Percentiles rank a stretch among this genome's conserved stretches.
phyloP scores from a whole-genome alignment of 92 coral and sea anemone genomes.

The Bergia sp. region DNA sequence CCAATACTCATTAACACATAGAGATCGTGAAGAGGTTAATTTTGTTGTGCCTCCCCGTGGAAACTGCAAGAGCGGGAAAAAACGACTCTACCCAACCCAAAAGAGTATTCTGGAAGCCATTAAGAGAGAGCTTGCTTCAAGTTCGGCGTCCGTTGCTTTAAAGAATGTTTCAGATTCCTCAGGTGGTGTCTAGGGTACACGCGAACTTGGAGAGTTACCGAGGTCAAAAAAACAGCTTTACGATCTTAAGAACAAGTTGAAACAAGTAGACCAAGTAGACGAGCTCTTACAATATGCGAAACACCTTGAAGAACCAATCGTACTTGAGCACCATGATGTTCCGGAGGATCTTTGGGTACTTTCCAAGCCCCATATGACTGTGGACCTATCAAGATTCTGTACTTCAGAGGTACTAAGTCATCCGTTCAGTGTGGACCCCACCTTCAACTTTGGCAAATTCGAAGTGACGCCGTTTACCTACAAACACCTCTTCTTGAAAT shows the following conservation, averaged over 20 bases:
- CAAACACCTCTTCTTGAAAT: conserved; percentile 54
- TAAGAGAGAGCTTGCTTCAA: conserved; percentile 26
- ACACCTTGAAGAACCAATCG: conserved; percentile 44
- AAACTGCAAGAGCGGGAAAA: conserved; percentile 45
- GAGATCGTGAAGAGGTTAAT: conserved; percentile 35
- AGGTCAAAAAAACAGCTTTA: conserved; percentile 52
- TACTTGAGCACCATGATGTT: conserved; percentile 59
- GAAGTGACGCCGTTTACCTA: conserved; percentile 53
- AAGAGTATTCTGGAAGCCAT: conserved; percentile 51
- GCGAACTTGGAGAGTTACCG: conserved; percentile 51
- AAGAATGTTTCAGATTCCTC: conserved; percentile 37
- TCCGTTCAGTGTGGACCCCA: conserved; percentile 43
- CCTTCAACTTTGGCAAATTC: conserved; percentile 54
- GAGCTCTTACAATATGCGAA: conserved; percentile 59
- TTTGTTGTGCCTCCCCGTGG: conserved; percentile 48
- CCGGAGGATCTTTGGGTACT: conserved; percentile 63
- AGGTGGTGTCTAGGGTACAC: conserved; percentile 52
- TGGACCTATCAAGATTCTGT: conserved; percentile 56
- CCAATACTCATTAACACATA: conserved; percentile 41
- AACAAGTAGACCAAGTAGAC: conserved; percentile 44
- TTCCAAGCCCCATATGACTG: conserved; percentile 45
- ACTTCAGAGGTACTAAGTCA: conserved; percentile 37
- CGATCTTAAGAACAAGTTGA: conserved; percentile 38
- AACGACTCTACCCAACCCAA: conserved; percentile 58
- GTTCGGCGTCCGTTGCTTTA: conserved; percentile 27